Evolutionary conservation across 2,797 vertebrate species (phyloP).

Genomic region (Cryptoprocta ferox): DNA sequence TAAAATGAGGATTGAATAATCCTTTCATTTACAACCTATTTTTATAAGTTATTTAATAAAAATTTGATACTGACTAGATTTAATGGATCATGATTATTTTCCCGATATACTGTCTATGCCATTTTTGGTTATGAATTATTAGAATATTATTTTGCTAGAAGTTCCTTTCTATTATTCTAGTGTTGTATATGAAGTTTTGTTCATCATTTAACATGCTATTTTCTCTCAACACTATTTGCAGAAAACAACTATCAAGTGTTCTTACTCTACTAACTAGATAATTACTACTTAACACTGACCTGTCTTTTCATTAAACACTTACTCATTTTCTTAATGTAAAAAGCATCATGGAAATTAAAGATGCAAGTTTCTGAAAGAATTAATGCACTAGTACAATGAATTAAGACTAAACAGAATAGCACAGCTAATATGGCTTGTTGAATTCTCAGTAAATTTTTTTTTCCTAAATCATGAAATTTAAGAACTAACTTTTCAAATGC

Average conservation of each 20-base stretch:
- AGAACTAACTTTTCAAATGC: background rate
- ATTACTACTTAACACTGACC: constrained; percentile 56
- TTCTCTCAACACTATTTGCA: constrained; percentile 15
- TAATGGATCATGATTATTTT: background rate
- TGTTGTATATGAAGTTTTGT: background rate
- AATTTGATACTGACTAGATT: background rate
- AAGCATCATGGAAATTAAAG: constrained; percentile 33
- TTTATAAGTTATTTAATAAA: background rate
- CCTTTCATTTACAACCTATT: background rate
- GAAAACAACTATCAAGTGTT: background rate
- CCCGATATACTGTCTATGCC: background rate
- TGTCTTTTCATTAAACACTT: constrained; percentile 48
- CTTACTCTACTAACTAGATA: constrained; percentile 36
- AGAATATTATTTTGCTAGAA: background rate
- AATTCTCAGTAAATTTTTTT: background rate
- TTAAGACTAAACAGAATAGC: constrained; percentile 12
- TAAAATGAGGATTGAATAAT: background rate
- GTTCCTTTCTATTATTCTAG: background rate
- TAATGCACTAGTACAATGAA: background rate
- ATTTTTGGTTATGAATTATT: background rate
- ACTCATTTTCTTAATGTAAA: constrained; percentile 58
- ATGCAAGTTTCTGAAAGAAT: constrained; percentile 36
- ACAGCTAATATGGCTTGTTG: background rate
- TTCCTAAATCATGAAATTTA: background rate
- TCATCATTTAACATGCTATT: background rate